These are phyloP conservation scores for Blastobasis adustella DNA, from an alignment of 2,888 invertebrate genomes.

Conservation along the genomic window DNA sequence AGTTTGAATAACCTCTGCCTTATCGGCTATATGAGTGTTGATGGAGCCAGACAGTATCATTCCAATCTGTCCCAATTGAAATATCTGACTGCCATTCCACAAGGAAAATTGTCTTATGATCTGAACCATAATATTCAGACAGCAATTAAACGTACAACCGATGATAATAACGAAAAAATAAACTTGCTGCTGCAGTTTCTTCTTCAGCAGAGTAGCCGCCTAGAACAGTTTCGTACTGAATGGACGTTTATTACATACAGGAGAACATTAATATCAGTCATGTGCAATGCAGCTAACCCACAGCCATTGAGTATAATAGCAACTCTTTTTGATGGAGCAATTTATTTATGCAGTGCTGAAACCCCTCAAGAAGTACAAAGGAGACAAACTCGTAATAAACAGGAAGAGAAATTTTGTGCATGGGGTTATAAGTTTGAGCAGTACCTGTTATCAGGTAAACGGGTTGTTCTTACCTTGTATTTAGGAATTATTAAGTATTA, in stretches of 20 bases:
- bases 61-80: slow-evolving; percentile 29
- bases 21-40: slow-evolving; percentile 32
- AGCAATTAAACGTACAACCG: slow-evolving; percentile 29
- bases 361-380: slow-evolving; percentile 15
- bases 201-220: slow-evolving; percentile 14
- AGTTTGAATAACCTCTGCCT: slow-evolving; percentile 11
- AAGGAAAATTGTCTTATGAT: slow-evolving; percentile 15
- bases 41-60: slow-evolving; percentile 23
- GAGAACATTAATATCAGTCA: slow-evolving; percentile 29
- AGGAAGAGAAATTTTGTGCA: slow-evolving; percentile 16
- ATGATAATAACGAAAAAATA: slow-evolving; percentile 29
- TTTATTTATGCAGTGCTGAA: slow-evolving; percentile 28
- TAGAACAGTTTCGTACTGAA: slow-evolving; percentile 11
- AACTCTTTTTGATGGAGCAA: slow-evolving; percentile 25
- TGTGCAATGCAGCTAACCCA: slow-evolving; percentile 22
- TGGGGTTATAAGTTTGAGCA: slow-evolving; percentile 22
- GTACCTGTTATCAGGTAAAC: slow-evolving; percentile 28
- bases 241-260: slow-evolving; percentile 26
- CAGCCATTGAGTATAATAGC: slow-evolving; percentile 21
- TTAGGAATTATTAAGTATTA: too few relatives aligned
- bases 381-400: slow-evolving; percentile 12
- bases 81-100: slow-evolving; percentile 21
- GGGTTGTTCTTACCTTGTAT: not conserved
- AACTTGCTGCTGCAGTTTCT: slow-evolving; percentile 25
- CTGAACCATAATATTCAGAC: slow-evolving; percentile 28